Evolutionary conservation across 2,888 invertebrate genomes (phyloP).

Genomic region (Conus canariensis): DNA sequence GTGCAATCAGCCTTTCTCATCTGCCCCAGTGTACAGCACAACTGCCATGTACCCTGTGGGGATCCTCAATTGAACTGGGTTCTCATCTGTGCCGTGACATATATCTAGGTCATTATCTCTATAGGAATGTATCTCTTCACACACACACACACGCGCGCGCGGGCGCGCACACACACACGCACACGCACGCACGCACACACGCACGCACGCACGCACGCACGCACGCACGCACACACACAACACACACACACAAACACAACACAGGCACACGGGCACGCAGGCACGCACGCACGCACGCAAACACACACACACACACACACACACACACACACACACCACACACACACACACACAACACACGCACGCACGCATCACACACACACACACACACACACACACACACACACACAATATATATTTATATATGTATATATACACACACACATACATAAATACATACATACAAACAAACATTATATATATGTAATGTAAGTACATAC

Average conservation of each 20-base stretch:
- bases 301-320: constrained; percentile 1
- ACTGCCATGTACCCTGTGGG: no score
- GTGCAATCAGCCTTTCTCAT: no score
- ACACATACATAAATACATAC: no score
- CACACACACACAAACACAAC: neutral
- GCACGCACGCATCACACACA: neutral
- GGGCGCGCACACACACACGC: neutral
- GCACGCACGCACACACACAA: neutral
- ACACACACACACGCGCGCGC: no score
- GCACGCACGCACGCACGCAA: neutral
- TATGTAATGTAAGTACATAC: neutral
- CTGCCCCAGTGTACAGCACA: no score
- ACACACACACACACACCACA: neutral
- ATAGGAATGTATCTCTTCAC: no score
- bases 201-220: neutral
- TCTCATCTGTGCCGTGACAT: no score
- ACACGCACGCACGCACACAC: neutral
- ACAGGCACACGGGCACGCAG: neutral
- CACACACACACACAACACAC: neutral
- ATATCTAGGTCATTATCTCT: no score
- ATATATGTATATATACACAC: no score
- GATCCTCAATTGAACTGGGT: no score
- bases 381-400: neutral
- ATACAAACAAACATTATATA: no score
- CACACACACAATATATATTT: neutral